Conservation (phyloP, 2,888 invertebrate genomes). For the Drosophila sordidapex region DNA sequence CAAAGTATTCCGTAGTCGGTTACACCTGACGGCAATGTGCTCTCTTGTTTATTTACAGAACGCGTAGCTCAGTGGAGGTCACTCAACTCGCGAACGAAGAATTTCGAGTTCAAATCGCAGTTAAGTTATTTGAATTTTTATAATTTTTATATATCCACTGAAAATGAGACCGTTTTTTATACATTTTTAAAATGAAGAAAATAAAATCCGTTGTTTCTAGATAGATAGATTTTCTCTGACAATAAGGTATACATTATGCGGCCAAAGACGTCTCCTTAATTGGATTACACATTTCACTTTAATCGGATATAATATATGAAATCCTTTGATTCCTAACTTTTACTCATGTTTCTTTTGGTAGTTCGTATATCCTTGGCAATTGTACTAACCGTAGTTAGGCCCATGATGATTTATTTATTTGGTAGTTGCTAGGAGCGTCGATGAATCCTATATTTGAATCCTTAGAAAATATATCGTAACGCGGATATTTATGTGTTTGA, state of each 20-base stretch:
- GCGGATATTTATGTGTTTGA: constrained; percentile 72
- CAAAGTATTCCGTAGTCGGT: not conserved
- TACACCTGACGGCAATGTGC: not conserved
- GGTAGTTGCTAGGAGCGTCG: not conserved
- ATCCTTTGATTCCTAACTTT: not conserved
- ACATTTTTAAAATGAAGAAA: too few relatives aligned
- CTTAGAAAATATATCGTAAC: constrained; percentile 32
- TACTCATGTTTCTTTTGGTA: not conserved
- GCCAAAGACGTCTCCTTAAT: not conserved
- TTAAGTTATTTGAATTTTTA: not conserved
- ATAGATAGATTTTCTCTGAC: not conserved
- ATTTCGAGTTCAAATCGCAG: not conserved
- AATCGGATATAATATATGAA: not conserved
- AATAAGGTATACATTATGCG: too few relatives aligned
- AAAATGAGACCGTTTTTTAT: too few relatives aligned
- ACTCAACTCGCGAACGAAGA: not conserved
- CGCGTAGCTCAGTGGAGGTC: not conserved
- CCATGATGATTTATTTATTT: constrained; percentile 52
- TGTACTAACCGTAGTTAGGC: constrained; percentile 69
- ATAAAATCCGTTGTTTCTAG: too few relatives aligned
- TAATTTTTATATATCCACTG: too few relatives aligned
- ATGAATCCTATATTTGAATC: constrained; percentile 6
- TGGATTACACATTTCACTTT: not conserved
- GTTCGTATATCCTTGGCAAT: not conserved
- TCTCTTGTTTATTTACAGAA: not conserved